Conservation (phyloP, 1,140 invertebrate species). For the Brachionus plicatilis region DNA sequence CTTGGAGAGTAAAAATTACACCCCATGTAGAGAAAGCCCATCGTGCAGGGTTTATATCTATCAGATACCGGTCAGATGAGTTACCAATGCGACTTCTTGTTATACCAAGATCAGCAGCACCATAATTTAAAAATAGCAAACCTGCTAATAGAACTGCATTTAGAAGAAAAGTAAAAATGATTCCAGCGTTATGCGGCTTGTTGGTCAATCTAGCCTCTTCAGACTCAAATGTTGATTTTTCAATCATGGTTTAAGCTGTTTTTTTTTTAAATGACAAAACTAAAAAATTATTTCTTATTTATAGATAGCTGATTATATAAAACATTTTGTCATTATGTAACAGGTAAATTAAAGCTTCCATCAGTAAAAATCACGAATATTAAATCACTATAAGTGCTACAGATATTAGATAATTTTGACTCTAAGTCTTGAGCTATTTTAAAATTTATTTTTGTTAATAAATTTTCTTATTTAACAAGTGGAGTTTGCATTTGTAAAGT, state of each 20-base stretch:
- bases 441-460: background rate
- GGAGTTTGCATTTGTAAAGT: background rate
- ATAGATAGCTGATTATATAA: background rate
- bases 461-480: background rate
- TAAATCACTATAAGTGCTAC: background rate
- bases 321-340: background rate
- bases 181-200: background rate
- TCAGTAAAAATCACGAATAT: background rate
- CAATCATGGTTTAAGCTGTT: background rate
- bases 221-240: background rate
- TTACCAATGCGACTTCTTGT: background rate
- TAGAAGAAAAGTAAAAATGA: background rate
- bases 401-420: background rate
- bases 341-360: background rate
- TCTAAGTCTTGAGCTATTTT: background rate
- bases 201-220: background rate
- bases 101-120: background rate
- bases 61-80: constrained; percentile 2
- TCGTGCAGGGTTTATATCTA: constrained; percentile 46
- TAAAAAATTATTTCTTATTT: background rate
- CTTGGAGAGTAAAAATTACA: constrained; percentile 48
- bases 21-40: constrained; percentile 50
- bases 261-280: background rate
- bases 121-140: background rate
- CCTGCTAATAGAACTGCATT: background rate